phyloP scores from a whole-genome alignment of 2,797 vertebrate species.

The Poecilia wingei region DNA sequence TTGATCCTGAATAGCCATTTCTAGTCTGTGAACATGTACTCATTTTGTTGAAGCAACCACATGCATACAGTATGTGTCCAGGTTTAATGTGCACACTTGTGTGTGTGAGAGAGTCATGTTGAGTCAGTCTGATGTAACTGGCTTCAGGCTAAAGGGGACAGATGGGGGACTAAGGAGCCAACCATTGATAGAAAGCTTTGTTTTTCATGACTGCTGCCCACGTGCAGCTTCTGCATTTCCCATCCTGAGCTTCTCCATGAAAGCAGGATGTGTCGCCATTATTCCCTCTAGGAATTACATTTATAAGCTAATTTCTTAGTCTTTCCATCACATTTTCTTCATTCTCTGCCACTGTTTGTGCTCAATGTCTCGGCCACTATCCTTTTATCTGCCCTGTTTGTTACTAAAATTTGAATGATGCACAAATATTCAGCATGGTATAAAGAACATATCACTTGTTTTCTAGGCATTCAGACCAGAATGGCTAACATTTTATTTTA shows the following conservation, averaged over 20 bases:
- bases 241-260: constrained; percentile 3
- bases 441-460: not conserved
- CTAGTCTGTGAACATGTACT: not conserved
- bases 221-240: constrained; percentile 5
- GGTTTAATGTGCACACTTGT: not conserved
- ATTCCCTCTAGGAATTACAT: constrained; percentile 32
- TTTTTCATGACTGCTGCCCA: constrained; percentile 4
- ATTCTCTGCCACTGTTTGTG: not conserved
- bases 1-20: not conserved
- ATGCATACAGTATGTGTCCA: constrained; percentile 4
- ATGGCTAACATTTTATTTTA: not conserved
- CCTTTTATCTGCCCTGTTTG: not conserved
- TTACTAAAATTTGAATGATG: not conserved
- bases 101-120: not conserved
- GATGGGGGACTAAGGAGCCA: constrained; percentile 31
- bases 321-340: constrained; percentile 16
- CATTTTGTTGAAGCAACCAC: not conserved
- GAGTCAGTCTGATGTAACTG: constrained; percentile 11
- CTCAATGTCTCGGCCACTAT: not conserved
- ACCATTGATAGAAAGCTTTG: constrained; percentile 23
- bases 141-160: constrained; percentile 26
- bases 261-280: not conserved
- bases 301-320: not conserved
- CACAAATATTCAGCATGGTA: too few relatives aligned
- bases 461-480: too few relatives aligned